Base-by-base conservation (phyloP, 2,797 vertebrate genomes). In the Fistularia tabacaria region DNA sequence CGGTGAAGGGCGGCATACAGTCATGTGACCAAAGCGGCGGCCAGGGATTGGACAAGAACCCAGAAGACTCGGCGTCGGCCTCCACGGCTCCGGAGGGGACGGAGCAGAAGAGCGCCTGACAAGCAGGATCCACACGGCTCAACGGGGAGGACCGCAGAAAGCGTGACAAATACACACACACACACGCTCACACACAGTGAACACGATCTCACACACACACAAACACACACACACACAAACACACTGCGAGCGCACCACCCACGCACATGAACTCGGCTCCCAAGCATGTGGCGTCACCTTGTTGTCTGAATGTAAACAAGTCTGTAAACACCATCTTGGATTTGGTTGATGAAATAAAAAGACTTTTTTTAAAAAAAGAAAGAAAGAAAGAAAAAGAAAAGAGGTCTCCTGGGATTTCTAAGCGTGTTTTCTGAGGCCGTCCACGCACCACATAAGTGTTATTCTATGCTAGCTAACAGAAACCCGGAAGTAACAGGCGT, bases 101-200 rank as follows among this genome's bases (percentile, higher is more conserved):
- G 0, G 88, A 91, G 63, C 82, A 90, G 64, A 88, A 86, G 71
- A 86, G 77, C 41, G 73, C 77, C 64, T 90, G 79, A 90, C 54
- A 77, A 36, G 48, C 25, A 25, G 25, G 25, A 25, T 25, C 2
- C 25, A 25, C 25, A 25, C 2, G 25, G 25, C 25, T 25, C 5
- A 25, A 25, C 25, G 25, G 25, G 25, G 25, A 25, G 25, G 25
- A 25, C 25, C 5, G 2, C 25, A 25, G 25, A 25, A 25, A 25
- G 25, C 25, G 25, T 25, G 25, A 25, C 25, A n/a, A n/a, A n/a
- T n/a, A 25, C 25, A 25, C 25, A 25, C 25, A 25, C 25, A 25
- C 25, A 25, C 25, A 3, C 25, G 2, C 25, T 25, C 25, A 3
- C 25, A n/a, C n/a, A n/a, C n/a, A n/a, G n/a, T n/a, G n/a, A n/a